These are phyloP conservation scores for Babyrousa celebensis DNA, from an alignment of 2,797 vertebrate genomes.

Conservation along the genomic window DNA sequence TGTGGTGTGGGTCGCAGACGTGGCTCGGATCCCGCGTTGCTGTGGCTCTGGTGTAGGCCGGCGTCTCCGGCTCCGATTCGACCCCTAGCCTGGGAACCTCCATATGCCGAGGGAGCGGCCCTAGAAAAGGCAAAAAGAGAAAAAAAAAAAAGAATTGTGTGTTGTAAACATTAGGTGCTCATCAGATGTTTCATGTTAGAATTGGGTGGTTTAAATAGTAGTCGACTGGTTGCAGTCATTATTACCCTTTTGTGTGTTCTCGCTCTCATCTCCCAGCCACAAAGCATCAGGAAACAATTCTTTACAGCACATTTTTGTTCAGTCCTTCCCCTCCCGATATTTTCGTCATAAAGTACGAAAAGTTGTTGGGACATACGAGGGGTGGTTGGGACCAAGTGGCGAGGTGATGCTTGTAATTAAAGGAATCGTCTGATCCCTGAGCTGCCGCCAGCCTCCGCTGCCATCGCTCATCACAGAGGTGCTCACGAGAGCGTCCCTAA, in stretches of 20 bases:
- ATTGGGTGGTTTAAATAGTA: constrained; percentile 1
- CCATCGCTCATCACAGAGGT: constrained; percentile 23
- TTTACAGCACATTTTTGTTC: not conserved
- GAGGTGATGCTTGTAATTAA: constrained; percentile 18
- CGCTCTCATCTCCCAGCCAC: not conserved
- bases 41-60: no score
- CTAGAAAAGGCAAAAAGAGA: no score
- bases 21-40: no score
- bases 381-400: not conserved
- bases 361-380: not conserved
- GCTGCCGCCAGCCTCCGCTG: not conserved
- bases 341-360: constrained; percentile 29
- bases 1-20: no score
- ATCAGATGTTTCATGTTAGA: not conserved
- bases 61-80: fast-evolving
- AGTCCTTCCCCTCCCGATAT: not conserved
- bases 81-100: no score
- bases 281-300: constrained; percentile 31
- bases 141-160: not conserved
- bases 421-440: constrained; percentile 43
- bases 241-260: not conserved
- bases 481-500: not conserved
- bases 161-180: not conserved
- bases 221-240: not conserved
- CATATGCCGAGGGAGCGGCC: no score